phyloP scores from a whole-genome alignment of 2,888 invertebrate species.

The Cotesia congregata region DNA sequence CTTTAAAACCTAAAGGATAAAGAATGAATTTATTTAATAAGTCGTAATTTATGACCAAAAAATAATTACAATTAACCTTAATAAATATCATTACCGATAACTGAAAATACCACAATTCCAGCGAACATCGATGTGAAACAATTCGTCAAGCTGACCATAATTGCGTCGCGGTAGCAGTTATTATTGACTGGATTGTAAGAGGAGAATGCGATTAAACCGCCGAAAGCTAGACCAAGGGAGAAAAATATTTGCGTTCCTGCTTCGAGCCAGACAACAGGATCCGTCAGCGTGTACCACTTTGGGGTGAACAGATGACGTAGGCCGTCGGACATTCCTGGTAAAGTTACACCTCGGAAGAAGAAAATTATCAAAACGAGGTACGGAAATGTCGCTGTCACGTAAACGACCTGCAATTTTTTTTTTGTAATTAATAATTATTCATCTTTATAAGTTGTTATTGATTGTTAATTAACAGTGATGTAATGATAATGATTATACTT shows the following conservation, averaged over 20 bases:
- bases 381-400: slow-evolving; percentile 96
- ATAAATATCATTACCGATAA: slow-evolving; percentile 77
- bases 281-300: slow-evolving; percentile 90
- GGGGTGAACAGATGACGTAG: slow-evolving; percentile 91
- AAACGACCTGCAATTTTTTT: slow-evolving; percentile 76
- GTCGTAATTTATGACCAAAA: background rate
- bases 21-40: background rate
- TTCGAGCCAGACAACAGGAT: slow-evolving; percentile 97
- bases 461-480: background rate
- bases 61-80: background rate
- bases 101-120: slow-evolving; percentile 94
- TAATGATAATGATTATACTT: slow-evolving; percentile 73
- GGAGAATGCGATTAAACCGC: slow-evolving; percentile 95
- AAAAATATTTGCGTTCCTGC: slow-evolving; percentile 99
- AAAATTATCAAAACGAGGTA: slow-evolving; percentile 96
- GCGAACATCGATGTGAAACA: slow-evolving; percentile 97
- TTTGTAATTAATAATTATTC: background rate
- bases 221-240: slow-evolving; percentile 94
- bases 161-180: slow-evolving; percentile 94
- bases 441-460: background rate
- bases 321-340: slow-evolving; percentile 90
- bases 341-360: slow-evolving; percentile 93
- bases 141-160: slow-evolving; percentile 92
- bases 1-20: slow-evolving; percentile 79
- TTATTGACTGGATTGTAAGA: slow-evolving; percentile 98